Percentiles rank a stretch among this genome's conserved stretches.
Conservation (phyloP, 2,113 vertebrate genomes). For the Labeo catla region DNA sequence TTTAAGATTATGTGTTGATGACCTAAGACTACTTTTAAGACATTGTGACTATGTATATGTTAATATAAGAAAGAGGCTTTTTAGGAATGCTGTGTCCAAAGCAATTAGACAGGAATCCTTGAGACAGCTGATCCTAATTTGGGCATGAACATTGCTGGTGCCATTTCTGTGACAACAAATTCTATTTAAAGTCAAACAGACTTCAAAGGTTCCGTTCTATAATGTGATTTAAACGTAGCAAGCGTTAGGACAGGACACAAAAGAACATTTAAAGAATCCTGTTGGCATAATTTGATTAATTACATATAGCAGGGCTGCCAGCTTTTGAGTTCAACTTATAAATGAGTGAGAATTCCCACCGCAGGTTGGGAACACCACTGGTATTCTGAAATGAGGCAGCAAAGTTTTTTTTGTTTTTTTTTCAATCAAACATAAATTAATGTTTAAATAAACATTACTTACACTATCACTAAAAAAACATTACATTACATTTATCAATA, state of each 20-base stretch:
- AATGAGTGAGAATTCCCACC: too few relatives aligned
- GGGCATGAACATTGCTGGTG: not conserved
- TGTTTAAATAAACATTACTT: too few relatives aligned
- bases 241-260: not conserved
- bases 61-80: not conserved
- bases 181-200: not conserved
- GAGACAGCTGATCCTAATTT: slow-evolving; percentile 22
- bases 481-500: too few relatives aligned
- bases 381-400: too few relatives aligned
- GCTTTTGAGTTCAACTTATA: too few relatives aligned
- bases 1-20: not conserved
- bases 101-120: not conserved
- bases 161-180: slow-evolving; percentile 12
- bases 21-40: not conserved
- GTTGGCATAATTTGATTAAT: not conserved
- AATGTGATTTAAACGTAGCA: not conserved
- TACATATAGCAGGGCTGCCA: not conserved
- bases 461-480: too few relatives aligned
- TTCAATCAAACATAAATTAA: too few relatives aligned
- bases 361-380: too few relatives aligned
- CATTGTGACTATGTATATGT: not conserved
- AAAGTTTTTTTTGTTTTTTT: too few relatives aligned
- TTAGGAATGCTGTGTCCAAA: not conserved
- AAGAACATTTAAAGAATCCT: not conserved
- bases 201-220: not conserved